Evolutionary conservation across 1,140 invertebrate species (phyloP), one percentile per base, ranked within the genome.

Genomic region (Battus philenor): DNA sequence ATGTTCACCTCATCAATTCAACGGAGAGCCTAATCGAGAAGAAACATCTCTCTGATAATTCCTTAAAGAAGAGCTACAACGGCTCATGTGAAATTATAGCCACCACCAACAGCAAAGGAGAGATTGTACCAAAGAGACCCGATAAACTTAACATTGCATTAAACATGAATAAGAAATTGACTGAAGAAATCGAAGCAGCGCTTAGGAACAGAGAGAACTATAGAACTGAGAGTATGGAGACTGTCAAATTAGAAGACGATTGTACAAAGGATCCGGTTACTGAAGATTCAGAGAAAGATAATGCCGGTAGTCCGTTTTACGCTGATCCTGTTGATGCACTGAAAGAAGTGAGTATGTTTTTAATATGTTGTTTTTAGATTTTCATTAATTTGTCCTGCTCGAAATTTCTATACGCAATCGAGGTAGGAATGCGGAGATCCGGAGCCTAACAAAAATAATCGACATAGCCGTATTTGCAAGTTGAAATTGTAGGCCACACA

Each of bases 281-380:
- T 31, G 72, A 84, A 29, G 83, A 80, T 12, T 69, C 73, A 32
- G 82, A 86, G 26, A 77, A 85, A 48, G 86, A 87, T 11, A 91
- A 92, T 55, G 90, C 93, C 63, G 91, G 90, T 6, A 96, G 95
- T 74, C 95, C 95, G 0, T 95, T 96, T 59, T 97, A 97, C 75
- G 94, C 95, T 1, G 95, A 97, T 83, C 96, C 96, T 22, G 94
- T 95, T 4, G 95, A 97, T 87, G 92, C 95, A 9, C 88, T 97
- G 30, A 87, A 87, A 73, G 86, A 87, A 66, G 86, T 86, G 57
- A 56, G 59, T 69, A 10, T 16, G 26, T 16, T 38, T 9, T 10
- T 20, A 7, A 27, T 1, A 34, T 13, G 20, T 50, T 22, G 1
- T 2, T 33, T 33, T 24, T 24, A 24, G n/a, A 24, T n/a, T 7